Percentiles rank a stretch among this genome's conserved stretches.
These are phyloP conservation scores for Patella depressa DNA, from an alignment of 2,888 invertebrate species.

Conservation along the genomic window DNA sequence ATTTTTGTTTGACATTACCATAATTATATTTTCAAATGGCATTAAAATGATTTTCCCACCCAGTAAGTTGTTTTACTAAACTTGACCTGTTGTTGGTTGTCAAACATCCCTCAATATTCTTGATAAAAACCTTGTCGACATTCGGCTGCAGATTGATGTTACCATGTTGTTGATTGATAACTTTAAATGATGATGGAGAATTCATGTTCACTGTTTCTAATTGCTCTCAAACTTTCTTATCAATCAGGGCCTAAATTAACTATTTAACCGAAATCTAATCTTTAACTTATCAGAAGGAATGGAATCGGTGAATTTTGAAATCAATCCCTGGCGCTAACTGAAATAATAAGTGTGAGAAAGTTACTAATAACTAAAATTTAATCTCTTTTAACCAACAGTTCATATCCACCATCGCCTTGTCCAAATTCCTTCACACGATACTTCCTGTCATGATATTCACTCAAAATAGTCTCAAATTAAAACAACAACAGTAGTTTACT, in stretches of 20 bases:
- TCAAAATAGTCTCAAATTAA: not conserved
- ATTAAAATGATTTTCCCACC: too few relatives aligned
- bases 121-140: too few relatives aligned
- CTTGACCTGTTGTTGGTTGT: too few relatives aligned
- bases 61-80: too few relatives aligned
- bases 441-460: not conserved
- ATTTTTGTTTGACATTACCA: too few relatives aligned
- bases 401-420: too few relatives aligned
- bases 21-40: too few relatives aligned
- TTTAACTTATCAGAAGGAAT: not conserved
- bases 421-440: too few relatives aligned
- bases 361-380: not conserved
- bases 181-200: not conserved
- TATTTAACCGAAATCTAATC: slow-evolving; percentile 1
- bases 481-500: not conserved
- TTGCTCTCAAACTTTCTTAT: not conserved
- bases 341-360: slow-evolving; percentile 7
- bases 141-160: too few relatives aligned
- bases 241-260: not conserved
- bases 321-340: not conserved
- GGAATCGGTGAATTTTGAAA: not conserved
- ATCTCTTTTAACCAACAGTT: too few relatives aligned
- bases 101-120: too few relatives aligned
- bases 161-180: too few relatives aligned
- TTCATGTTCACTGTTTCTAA: not conserved